Base-by-base conservation (phyloP, 2,113 vertebrate species). In the Elanus axillaris region DNA sequence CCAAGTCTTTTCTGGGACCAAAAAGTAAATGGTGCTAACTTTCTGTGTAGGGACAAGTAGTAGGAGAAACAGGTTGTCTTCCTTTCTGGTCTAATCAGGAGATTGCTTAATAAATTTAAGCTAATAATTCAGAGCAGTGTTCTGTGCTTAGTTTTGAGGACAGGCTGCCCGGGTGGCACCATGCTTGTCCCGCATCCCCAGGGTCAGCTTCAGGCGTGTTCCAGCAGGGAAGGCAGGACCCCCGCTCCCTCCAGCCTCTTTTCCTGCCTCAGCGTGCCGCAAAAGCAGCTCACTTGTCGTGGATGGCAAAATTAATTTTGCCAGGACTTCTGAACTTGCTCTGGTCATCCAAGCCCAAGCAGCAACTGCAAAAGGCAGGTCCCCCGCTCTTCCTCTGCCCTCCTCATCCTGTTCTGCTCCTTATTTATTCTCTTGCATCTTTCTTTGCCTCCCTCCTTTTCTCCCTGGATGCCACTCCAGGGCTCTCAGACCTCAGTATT, bases 21-120 rank as follows among this genome's bases (percentile, higher is more conserved):
- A 85, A 36, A 36, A 21, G 47, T 36, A 22, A 81, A 16, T 3
- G 8, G 31, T 85, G 19, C 8, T 79, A 62, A 59, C 59, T 62
- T 58, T 25, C 48, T 67, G 21, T 4, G 0, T 23, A 14, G 36
- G n/a, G n/a, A 66, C 0, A 1, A 55, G 9, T 4, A 21, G 23
- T 64, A 52, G 47, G 42, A 91, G 87, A 45, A 36, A 1, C 29
- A 55, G 10, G 38, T 29, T 64, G 31, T 55, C 40, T 71, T 74
- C 10, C 15, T 63, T 72, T 66, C 52, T 71, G n/a, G 22, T 74
- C 14, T 81, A n/a, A 62, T 42, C 22, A 43, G 25, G 8, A 32
- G 34, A 62, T 40, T 20, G 9, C 42, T 86, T 73, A 34, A 86
- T 67, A 32, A 56, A 36, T 22, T 48, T 34, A 50, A 21, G 17